phyloP scores from a whole-genome alignment of 1,140 invertebrate genomes.

The Lordiphosa stackelbergi region DNA sequence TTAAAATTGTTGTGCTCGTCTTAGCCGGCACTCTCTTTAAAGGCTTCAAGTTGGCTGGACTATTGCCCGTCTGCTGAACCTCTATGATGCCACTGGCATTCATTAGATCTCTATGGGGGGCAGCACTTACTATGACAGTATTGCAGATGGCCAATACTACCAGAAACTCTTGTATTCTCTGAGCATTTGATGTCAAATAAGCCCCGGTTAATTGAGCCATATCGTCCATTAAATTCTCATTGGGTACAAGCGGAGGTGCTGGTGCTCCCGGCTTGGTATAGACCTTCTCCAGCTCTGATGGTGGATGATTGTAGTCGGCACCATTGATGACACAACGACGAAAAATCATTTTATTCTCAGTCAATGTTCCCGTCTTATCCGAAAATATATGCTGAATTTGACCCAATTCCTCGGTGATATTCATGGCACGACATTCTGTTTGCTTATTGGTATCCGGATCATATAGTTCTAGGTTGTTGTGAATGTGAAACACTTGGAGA shows the following conservation, averaged over 20 bases:
- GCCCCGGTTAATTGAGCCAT: conserved; percentile 72
- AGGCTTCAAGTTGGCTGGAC: conserved; percentile 43
- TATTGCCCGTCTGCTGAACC: conserved; percentile 49
- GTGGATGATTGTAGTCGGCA: conserved; percentile 90
- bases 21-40: conserved; percentile 30
- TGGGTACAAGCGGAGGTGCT: conserved; percentile 81
- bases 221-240: conserved; percentile 84
- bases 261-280: conserved; percentile 78
- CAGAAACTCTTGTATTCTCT: conserved; percentile 92
- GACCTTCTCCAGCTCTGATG: conserved; percentile 80
- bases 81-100: conserved; percentile 87
- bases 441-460: conserved; percentile 89
- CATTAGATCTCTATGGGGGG: conserved; percentile 93
- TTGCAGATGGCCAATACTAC: conserved; percentile 95
- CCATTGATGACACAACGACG: conserved; percentile 92
- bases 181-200: conserved; percentile 62
- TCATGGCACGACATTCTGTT: conserved; percentile 95
- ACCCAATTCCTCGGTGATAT: conserved; percentile 97
- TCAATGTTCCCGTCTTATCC: conserved; percentile 98
- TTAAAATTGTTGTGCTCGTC: conserved; percentile 44
- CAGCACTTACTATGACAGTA: conserved; percentile 94
- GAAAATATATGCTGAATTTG: conserved; percentile 98
- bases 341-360: conserved; percentile 98
- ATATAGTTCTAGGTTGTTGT: conserved; percentile 91
- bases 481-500: conserved; percentile 96